Evolutionary conservation across 2,888 invertebrate species (phyloP).

Genomic region (Rhabditoides inermis): DNA sequence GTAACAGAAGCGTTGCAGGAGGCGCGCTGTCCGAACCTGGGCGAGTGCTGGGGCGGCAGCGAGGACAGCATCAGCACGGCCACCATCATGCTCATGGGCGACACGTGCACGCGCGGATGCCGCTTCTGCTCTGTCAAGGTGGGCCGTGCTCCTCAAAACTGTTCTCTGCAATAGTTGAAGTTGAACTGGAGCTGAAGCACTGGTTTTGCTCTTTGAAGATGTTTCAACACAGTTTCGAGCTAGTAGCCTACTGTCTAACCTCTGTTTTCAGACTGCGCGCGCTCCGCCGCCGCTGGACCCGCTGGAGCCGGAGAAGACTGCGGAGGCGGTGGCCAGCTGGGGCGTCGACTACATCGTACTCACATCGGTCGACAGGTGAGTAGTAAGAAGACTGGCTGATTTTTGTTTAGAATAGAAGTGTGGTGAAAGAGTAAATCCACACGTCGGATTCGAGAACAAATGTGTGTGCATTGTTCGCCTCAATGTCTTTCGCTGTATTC

Average conservation of each 20-base stretch:
- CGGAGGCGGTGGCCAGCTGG: conserved; percentile 83
- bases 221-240: too few species aligned
- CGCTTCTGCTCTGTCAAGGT: too few species aligned
- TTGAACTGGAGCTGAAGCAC: too few species aligned
- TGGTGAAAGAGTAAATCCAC: too few species aligned
- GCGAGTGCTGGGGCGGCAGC: conserved; percentile 90
- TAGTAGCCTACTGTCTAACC: too few species aligned
- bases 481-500: neutral
- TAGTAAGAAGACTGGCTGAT: too few species aligned
- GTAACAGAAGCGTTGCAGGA: too few species aligned
- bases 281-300: conserved; percentile 80
- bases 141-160: too few species aligned
- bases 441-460: neutral
- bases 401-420: neutral
- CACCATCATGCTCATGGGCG: conserved; percentile 98
- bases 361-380: conserved; percentile 82
- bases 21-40: conserved; percentile 51
- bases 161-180: too few species aligned
- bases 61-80: conserved; percentile 80
- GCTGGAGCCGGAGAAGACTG: conserved; percentile 82
- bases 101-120: conserved; percentile 94
- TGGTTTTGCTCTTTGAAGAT: too few species aligned
- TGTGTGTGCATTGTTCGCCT: neutral
- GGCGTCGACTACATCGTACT: conserved; percentile 91
- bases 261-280: conserved; percentile 80